These are phyloP conservation scores for Penaeus monodon DNA, from an alignment of 2,888 invertebrate species.

Conservation along the genomic window DNA sequence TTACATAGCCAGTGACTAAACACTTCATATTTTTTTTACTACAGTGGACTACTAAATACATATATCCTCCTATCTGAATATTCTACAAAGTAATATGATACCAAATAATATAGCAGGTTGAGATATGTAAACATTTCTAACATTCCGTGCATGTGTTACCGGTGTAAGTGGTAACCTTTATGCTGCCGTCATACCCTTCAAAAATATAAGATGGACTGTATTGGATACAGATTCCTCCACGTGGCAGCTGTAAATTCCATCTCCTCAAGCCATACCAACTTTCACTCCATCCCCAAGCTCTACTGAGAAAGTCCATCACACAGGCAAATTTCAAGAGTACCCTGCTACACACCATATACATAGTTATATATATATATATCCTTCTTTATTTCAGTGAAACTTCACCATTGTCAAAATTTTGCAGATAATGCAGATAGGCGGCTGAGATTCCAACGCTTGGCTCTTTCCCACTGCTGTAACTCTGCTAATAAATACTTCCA, in stretches of 20 bases:
- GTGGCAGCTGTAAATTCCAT: constrained; percentile 13
- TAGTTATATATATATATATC: not conserved
- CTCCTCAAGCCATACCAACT: constrained; percentile 7
- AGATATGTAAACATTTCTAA: constrained; percentile 53
- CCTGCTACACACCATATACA: constrained; percentile 16
- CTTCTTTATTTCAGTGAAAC: not conserved
- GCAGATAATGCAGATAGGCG: too few species aligned
- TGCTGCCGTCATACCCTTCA: constrained; percentile 31
- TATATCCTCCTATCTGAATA: constrained; percentile 42
- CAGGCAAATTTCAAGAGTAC: not conserved
- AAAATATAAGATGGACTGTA: constrained; percentile 29
- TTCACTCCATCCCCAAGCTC: too few species aligned
- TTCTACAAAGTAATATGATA: constrained; percentile 57
- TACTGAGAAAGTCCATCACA: not conserved
- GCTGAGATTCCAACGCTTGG: not conserved
- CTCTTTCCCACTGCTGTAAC: too few species aligned
- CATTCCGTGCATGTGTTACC: constrained; percentile 26
- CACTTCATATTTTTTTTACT: constrained; percentile 43
- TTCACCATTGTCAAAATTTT: not conserved
- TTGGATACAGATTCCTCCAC: constrained; percentile 20
- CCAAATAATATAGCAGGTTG: constrained; percentile 62
- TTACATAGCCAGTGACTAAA: constrained; percentile 61
- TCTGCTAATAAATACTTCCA: too few species aligned
- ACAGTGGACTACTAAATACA: constrained; percentile 57
- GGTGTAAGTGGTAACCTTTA: not conserved